These are phyloP conservation scores for Galeopterus variegatus DNA, from an alignment of 2,113 vertebrate genomes.

Conservation along the genomic window DNA sequence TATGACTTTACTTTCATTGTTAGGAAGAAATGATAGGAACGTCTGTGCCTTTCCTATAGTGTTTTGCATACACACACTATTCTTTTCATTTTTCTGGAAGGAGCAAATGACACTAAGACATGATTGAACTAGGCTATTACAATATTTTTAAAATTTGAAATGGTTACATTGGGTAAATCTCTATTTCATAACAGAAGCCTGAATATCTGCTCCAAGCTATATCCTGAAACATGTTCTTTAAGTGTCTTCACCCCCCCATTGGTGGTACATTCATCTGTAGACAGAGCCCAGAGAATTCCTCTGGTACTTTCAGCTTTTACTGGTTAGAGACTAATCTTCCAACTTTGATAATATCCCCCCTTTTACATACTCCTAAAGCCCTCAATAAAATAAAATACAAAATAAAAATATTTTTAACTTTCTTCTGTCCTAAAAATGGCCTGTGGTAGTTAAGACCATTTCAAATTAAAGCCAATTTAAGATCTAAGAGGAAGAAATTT, in stretches of 20 bases:
- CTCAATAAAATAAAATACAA: neutral
- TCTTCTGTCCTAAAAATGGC: slow-evolving; percentile 3
- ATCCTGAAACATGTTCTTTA: neutral
- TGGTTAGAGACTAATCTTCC: neutral
- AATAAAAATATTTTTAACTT: neutral
- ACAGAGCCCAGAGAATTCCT: neutral
- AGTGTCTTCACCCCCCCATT: neutral
- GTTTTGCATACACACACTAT: neutral
- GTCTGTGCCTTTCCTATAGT: neutral
- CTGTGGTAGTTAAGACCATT: neutral
- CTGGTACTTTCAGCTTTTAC: neutral
- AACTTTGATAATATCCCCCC: neutral
- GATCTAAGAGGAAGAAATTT: neutral
- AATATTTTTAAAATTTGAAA: neutral
- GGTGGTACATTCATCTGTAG: neutral
- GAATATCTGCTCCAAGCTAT: neutral
- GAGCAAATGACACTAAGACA: neutral
- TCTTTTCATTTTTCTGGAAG: neutral
- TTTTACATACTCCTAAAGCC: neutral
- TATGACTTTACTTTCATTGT: neutral
- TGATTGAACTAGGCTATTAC: neutral
- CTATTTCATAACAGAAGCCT: neutral
- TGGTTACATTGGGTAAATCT: neutral
- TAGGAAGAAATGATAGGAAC: neutral
- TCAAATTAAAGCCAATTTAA: slow-evolving; percentile 12